Base-by-base conservation (phyloP, 2,113 vertebrate species). In the Dromiciops gliroides region DNA sequence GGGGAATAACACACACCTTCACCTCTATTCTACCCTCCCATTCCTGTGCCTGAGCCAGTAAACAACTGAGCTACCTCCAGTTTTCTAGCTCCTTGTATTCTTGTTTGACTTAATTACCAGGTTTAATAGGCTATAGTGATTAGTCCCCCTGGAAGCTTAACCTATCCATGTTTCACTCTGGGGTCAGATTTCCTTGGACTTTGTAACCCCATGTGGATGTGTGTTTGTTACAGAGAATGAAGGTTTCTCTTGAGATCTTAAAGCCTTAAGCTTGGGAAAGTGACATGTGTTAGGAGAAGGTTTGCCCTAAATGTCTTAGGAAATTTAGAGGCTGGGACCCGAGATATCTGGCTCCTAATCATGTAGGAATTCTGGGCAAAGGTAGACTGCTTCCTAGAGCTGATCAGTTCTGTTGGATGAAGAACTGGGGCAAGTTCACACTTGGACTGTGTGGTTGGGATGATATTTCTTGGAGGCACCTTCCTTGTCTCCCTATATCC, bases 1-100 rank as follows among this genome's bases (percentile, higher is more conserved):
- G 16, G 67, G 67, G 67, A 83, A 23, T 83, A 83, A 44, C 60
- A 83, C 16, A 67, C 67, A 44, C 67, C 6, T 83, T 83, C n/a
- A 83, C 37, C 67, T 83, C 19, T 44, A 23, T 83, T 83, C n/a
- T 19, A 83, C 14, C 67, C 67, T 83, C n/a, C n/a, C 2, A 83
- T 14, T 22, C 37, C 67, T 6, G 8, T 19, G 16, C 51, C 83
- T 56, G 44, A 31, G 83, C 95, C 93, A 67, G 93, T 97, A 97
- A 97, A 97, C 93, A 97, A 53, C 89, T 0, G 90, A 92, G 51
- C 50, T 50, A 92, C 49, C 56, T 75, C 14, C 1, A 10, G 92
- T 94, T 94, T 97, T 95, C 95, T 96, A 89, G 89, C 93, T 97
- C 44, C 92, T 93, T 95, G 90, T 75, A 94, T 95, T 96, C 96